These are phyloP conservation scores for Schrankia costaestrigalis DNA, from an alignment of 2,888 invertebrate species.

Conservation along the genomic window DNA sequence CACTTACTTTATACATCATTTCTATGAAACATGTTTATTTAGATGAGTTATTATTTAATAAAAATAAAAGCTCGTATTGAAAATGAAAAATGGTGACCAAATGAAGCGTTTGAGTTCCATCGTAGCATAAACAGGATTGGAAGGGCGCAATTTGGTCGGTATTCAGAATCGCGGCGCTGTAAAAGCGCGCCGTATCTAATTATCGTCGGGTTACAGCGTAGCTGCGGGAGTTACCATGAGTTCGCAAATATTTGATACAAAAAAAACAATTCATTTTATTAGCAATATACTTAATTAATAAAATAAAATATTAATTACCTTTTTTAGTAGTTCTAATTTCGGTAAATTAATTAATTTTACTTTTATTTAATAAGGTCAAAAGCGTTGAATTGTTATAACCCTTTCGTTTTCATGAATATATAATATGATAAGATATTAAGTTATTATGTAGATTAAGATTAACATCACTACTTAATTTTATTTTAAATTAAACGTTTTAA, in stretches of 20 bases:
- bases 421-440: slow-evolving; percentile 7
- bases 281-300: slow-evolving; percentile 16
- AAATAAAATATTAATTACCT: too few relatives aligned
- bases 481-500: slow-evolving; percentile 5
- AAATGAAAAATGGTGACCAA: slow-evolving; percentile 46
- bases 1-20: too few relatives aligned
- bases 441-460: slow-evolving; percentile 11
- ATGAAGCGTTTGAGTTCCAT: slow-evolving; percentile 57
- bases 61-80: slow-evolving; percentile 21
- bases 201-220: slow-evolving; percentile 65
- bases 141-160: slow-evolving; percentile 76
- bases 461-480: slow-evolving; percentile 4
- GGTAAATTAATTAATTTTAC: slow-evolving; percentile 3
- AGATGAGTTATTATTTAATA: slow-evolving; percentile 13
- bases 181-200: slow-evolving; percentile 80
- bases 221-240: slow-evolving; percentile 50
- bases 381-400: slow-evolving; percentile 9
- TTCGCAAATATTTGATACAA: slow-evolving; percentile 45
- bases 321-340: too few relatives aligned
- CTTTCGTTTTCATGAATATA: slow-evolving; percentile 11
- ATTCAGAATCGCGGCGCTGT: slow-evolving; percentile 74
- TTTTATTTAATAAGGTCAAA: slow-evolving; percentile 3
- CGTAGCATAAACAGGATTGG: slow-evolving; percentile 70
- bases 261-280: slow-evolving; percentile 41
- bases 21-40: too few relatives aligned